phyloP scores from a whole-genome alignment of 2,888 invertebrate species.

The Diarsia mendica region DNA sequence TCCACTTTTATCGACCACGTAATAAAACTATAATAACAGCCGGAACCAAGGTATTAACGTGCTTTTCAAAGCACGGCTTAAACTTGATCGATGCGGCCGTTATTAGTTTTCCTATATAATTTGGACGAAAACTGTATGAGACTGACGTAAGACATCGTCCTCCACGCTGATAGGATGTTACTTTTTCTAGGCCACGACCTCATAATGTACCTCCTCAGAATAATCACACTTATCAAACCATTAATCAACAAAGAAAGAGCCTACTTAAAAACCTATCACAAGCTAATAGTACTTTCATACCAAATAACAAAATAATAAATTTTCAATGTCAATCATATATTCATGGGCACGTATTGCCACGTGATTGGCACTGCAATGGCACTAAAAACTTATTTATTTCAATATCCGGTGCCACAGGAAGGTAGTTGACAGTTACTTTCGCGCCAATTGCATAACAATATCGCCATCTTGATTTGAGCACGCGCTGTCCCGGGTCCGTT shows the following conservation, averaged over 20 bases:
- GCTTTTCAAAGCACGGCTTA: no score
- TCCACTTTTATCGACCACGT: no score
- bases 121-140: no score
- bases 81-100: no score
- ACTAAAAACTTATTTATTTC: slow-evolving; percentile 71
- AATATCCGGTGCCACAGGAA: slow-evolving; percentile 76
- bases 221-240: neutral
- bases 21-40: no score
- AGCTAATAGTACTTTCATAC: slow-evolving; percentile 63
- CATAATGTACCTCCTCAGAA: neutral
- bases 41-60: no score
- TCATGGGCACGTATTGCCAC: slow-evolving; percentile 64
- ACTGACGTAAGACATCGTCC: neutral
- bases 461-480: slow-evolving; percentile 67
- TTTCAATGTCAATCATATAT: slow-evolving; percentile 76
- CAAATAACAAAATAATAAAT: slow-evolving; percentile 49
- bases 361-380: slow-evolving; percentile 67
- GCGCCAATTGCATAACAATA: slow-evolving; percentile 80
- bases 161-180: neutral
- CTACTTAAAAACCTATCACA: slow-evolving; percentile 43
- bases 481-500: slow-evolving; percentile 40
- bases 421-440: slow-evolving; percentile 80
- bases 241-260: slow-evolving; percentile 25
- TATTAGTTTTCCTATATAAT: neutral
- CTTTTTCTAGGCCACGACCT: neutral